Conservation (phyloP, 2,797 vertebrate species). For the Simalia tracyae region DNA sequence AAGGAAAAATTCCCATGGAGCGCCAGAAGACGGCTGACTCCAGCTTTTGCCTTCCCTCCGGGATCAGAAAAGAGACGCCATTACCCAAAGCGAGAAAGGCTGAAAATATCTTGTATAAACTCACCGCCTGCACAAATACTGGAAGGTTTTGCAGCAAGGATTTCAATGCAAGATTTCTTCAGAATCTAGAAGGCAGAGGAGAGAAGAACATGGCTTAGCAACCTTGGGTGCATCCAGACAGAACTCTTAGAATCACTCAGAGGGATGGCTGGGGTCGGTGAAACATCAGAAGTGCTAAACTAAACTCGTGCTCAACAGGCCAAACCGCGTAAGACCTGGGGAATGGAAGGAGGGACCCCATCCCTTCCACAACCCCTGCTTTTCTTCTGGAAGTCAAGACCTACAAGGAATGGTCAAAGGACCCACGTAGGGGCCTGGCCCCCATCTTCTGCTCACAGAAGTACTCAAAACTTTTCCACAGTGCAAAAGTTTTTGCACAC, state of each 20-base stretch:
- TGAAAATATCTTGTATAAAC: constrained; percentile 23
- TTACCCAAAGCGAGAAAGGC: rapidly evolving
- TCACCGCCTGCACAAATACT: constrained; percentile 97
- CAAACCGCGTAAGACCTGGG: background rate
- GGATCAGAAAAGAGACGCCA: background rate
- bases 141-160: constrained; percentile 94
- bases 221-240: rapidly evolving
- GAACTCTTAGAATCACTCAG: background rate
- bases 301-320: background rate
- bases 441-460: background rate
- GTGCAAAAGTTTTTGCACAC: background rate
- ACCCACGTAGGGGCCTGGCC: background rate
- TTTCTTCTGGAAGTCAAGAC: too few species aligned
- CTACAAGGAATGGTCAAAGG: too few species aligned
- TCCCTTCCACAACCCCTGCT: too few species aligned
- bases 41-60: background rate
- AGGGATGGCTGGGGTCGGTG: background rate
- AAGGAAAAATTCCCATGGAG: constrained; percentile 12
- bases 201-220: constrained; percentile 12
- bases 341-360: background rate
- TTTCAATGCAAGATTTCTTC: constrained; percentile 97
- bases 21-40: background rate
- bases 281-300: background rate
- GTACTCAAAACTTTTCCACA: background rate
- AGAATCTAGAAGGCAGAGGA: constrained; percentile 81